Percentiles rank a stretch among this genome's conserved stretches.
Conservation (phyloP, 2,888 invertebrate genomes). For the Drosophila differens region DNA sequence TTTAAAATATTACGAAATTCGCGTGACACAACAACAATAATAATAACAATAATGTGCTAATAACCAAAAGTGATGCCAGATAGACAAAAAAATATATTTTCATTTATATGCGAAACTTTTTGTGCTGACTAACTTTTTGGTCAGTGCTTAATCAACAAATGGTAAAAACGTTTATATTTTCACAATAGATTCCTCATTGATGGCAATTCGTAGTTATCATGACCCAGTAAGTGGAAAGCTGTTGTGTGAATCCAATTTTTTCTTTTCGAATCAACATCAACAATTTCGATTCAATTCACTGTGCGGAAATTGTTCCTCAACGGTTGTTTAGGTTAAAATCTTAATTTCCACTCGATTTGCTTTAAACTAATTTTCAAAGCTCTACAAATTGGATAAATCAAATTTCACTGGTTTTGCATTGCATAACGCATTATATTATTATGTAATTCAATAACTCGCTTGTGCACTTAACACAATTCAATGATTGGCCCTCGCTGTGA, state of each 20-base stretch:
- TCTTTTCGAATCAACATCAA: background rate
- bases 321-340: background rate
- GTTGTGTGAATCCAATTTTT: background rate
- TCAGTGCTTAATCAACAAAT: background rate
- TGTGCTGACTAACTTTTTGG: background rate
- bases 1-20: background rate
- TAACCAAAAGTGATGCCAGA: background rate
- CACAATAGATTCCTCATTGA: background rate
- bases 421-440: background rate
- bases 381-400: background rate
- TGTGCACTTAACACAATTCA: background rate
- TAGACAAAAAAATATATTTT: background rate
- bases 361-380: background rate
- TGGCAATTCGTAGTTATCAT: background rate
- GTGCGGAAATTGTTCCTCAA: background rate
- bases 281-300: background rate
- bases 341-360: background rate
- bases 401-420: slow-evolving; percentile 1
- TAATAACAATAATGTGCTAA: slow-evolving; percentile 7
- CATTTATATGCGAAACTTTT: background rate
- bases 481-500: slow-evolving; percentile 25
- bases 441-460: background rate
- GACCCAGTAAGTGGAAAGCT: background rate
- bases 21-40: slow-evolving; percentile 10
- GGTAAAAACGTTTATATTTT: background rate